Base-by-base conservation (phyloP, 2,888 invertebrate genomes). In the Folsomia manolachei region DNA sequence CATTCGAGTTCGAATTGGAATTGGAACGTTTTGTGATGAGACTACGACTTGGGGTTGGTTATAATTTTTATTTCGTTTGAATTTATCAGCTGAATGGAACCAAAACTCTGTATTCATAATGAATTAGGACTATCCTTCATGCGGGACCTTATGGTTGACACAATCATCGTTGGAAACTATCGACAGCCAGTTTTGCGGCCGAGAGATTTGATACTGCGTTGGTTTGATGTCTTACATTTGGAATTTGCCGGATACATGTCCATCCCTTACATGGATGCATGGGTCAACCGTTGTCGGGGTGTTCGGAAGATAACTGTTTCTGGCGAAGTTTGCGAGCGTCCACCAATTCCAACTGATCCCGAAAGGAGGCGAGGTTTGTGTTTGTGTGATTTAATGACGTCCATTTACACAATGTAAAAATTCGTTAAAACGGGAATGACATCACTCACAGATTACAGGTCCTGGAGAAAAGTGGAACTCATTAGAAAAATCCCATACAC, bases 91-190 rank as follows among this genome's bases (percentile, higher is more conserved):
- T n/a, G n/a, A n/a, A n/a, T n/a, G n/a, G n/a, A n/a, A n/a, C 39
- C 7, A 39, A 39, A 39, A 39, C 39, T 39, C 7, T 4, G 14
- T 39, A 39, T 39, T 39, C 7, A 39, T 39, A 39, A 39, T n/a
- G 14, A 9, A 39, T 39, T 14, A 39, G 39, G 70, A 2, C n/a
- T 60, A 1, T 56, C 64, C 7, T 70, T 63, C n/a, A 64, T 70
- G 70, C 25, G 70, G 2, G 70, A 70, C 27, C 63, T 70, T 26
- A 21, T 70, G 14, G 63, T 63, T 39, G 70, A 70, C 27, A 70
- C 70, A 9, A 60, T 70, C 39, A 26, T 63, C 7, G 70, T 70
- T 25, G 21, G 39, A 19, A 51, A 27, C 23, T 70, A 64, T n/a
- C 64, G 53, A 14, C 70, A 70, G 23, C 70, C 70, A 2, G 24